phyloP scores from a whole-genome alignment of 1,140 invertebrate species.

The Bicyclus anynana region DNA sequence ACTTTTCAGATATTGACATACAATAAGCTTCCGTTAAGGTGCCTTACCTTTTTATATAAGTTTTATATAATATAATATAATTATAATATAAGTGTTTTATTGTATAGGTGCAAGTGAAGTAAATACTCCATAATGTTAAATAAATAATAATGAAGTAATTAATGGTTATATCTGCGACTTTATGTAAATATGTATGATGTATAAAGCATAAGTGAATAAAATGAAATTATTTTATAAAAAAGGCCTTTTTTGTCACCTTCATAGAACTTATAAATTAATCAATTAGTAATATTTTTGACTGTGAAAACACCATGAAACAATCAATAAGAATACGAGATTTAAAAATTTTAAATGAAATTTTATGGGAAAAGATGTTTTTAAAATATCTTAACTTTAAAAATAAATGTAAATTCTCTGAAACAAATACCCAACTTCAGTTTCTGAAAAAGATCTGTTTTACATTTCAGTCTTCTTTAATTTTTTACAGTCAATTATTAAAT shows the following conservation, averaged over 20 bases:
- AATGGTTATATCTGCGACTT: constrained; percentile 51
- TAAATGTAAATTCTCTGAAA: too few species aligned
- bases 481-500: too few species aligned
- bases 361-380: too few species aligned
- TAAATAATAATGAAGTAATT: background rate
- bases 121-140: constrained; percentile 63
- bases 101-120: constrained; percentile 63
- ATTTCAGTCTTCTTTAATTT: too few species aligned
- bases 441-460: too few species aligned
- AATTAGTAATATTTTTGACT: too few species aligned
- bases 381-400: too few species aligned
- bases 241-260: background rate
- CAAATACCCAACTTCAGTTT: too few species aligned
- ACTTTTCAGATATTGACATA: constrained; percentile 22
- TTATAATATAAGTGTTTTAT: constrained; percentile 26
- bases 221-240: constrained; percentile 71
- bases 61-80: constrained; percentile 9
- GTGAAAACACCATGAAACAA: too few species aligned
- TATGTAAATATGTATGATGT: constrained; percentile 71
- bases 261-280: background rate
- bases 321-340: too few species aligned
- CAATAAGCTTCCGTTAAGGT: constrained; percentile 48
- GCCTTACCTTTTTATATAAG: constrained; percentile 45
- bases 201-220: constrained; percentile 64
- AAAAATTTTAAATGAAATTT: too few species aligned